Evolutionary conservation across 2,888 invertebrate genomes (phyloP).

Genomic region (Hypselothyrea guttata): DNA sequence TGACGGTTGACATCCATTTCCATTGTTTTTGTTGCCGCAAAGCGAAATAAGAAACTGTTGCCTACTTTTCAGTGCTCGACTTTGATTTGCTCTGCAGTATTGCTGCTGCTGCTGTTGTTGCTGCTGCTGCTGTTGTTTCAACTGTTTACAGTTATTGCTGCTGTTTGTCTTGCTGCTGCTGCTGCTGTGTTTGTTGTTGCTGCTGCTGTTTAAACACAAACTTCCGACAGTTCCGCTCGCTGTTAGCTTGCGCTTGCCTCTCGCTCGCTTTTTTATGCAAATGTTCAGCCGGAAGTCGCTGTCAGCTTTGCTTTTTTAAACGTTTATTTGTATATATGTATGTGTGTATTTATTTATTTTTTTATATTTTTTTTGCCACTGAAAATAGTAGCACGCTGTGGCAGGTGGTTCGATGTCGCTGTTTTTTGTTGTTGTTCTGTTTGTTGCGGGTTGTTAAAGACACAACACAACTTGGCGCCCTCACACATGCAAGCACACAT

Average conservation of each 20-base stretch:
- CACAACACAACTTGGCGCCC: conserved; percentile 63
- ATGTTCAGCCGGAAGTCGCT: conserved; percentile 49
- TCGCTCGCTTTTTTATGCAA: conserved; percentile 40
- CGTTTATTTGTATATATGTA: conserved; percentile 20
- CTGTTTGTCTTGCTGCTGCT: conserved; percentile 31
- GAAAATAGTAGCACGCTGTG: conserved; percentile 33
- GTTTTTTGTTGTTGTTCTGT: conserved; percentile 36
- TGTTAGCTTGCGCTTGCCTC: conserved; percentile 22
- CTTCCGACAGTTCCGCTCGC: conserved; percentile 36
- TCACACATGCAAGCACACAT: conserved; percentile 35
- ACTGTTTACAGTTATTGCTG: conserved; percentile 9
- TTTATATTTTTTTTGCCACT: conserved; percentile 25
- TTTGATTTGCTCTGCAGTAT: conserved; percentile 34
- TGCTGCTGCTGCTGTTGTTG: conserved; percentile 18
- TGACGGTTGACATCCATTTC: conserved; percentile 82
- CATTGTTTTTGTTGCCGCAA: conserved; percentile 46
- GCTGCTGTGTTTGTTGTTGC: conserved; percentile 3
- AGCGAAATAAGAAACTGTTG: conserved; percentile 56
- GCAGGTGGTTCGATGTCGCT: conserved; percentile 48
- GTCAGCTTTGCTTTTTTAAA: conserved; percentile 24
- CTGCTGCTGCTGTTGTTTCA: conserved; percentile 29
- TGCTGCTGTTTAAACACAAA: conserved; percentile 36
- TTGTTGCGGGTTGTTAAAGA: conserved; percentile 45
- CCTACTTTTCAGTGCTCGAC: conserved; percentile 62
- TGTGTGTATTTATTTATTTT: conserved; percentile 20